phyloP scores from a whole-genome alignment of 1,140 invertebrate genomes.

The Nymphalis io region DNA sequence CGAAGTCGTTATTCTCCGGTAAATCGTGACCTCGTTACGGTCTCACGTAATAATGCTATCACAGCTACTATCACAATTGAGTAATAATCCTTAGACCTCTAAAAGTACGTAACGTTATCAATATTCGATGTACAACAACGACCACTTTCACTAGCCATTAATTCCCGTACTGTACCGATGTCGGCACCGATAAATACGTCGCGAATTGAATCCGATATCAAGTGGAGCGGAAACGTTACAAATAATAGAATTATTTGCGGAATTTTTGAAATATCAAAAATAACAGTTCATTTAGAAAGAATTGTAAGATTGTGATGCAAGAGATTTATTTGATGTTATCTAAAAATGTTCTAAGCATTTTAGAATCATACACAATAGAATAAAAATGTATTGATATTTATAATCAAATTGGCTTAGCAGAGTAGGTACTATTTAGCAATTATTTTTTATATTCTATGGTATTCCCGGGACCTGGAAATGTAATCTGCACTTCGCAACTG shows the following conservation, averaged over 20 bases:
- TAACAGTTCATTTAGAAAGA: neutral
- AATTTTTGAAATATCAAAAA: conserved; percentile 7
- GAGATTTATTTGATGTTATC: neutral
- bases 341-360: neutral
- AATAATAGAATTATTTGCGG: conserved; percentile 44
- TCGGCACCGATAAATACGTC: conserved; percentile 38
- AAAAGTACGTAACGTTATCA: conserved; percentile 47
- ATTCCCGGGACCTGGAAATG: too few relatives aligned
- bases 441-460: too few relatives aligned
- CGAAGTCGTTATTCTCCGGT: neutral
- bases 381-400: too few relatives aligned
- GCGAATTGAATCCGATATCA: conserved; percentile 56
- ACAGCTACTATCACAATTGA: conserved; percentile 27
- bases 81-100: conserved; percentile 35
- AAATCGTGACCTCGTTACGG: conserved; percentile 23
- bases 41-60: conserved; percentile 30
- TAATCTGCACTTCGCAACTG: too few relatives aligned
- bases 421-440: too few relatives aligned
- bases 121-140: conserved; percentile 48
- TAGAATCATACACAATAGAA: too few relatives aligned
- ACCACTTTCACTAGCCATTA: conserved; percentile 54
- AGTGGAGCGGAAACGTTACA: conserved; percentile 52
- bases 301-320: neutral
- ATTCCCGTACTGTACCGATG: conserved; percentile 53
- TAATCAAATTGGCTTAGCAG: too few relatives aligned